Evolutionary conservation across 2,113 vertebrate species (phyloP), one percentile per base, ranked within the genome.

Genomic region (Gallinago media): DNA sequence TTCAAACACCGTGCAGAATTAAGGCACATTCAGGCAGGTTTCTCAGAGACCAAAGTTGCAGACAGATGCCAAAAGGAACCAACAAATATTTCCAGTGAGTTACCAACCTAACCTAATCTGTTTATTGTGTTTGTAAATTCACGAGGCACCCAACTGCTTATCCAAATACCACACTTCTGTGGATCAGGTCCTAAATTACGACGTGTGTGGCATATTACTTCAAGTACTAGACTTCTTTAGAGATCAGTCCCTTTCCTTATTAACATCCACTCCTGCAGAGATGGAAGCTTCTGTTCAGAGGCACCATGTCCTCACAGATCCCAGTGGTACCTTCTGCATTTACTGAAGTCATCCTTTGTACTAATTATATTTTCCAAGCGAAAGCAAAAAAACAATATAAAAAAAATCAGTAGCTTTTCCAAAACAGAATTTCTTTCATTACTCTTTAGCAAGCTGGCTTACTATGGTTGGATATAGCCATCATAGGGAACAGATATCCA

Each of bases 61-160:
- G 44, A 25, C 26, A 72, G 75, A 68, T 85, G 92, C 91, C 85
- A 88, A 66, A 91, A 87, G 40, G 67, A 94, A n/a, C 79, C 49
- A 80, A 83, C 54, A 86, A 86, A 52, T 29, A 92, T 79, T 92
- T 97, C 62, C 25, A 90, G 67, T 0, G 0, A 15, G 1, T 79
- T 88, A 27, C 78, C 78, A 90, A 6, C 78, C 67, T 76, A 61
- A 54, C 82, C 32, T 83, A 79, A 93, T 72, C 85, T 93, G 82
- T 88, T 92, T 85, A 93, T 68, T 86, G 63, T 73, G 82, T 90
- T 94, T 93, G 85, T 72, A 92, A 90, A 90, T 80, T 92, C 92
- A 92, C 55, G 3, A 92, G 82, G 72, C 92, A 95, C 88, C 82
- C 94, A 94, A 32, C 82, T 4, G 58, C 50, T 90, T 62, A 62